These are phyloP conservation scores for Lysandra coridon DNA, from an alignment of 2,888 invertebrate species.

Conservation along the genomic window DNA sequence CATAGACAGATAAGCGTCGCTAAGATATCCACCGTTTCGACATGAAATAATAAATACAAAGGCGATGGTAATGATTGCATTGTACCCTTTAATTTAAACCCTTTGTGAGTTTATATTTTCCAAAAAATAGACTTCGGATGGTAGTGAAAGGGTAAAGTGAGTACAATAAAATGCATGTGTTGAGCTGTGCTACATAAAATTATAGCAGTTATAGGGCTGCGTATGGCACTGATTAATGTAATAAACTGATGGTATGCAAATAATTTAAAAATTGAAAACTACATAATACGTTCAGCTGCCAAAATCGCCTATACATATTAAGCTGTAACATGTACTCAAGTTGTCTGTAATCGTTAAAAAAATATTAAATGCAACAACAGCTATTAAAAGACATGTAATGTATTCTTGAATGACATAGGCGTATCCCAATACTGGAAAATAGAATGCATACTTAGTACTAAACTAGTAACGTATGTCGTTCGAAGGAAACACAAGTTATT, in stretches of 20 bases:
- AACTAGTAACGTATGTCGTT: neutral
- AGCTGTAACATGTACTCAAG: no score
- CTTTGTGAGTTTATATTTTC: neutral
- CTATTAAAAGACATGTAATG: neutral
- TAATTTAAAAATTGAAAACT: no score
- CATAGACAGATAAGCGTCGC: slow-evolving; percentile 7
- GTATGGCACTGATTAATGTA: no score
- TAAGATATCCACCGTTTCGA: neutral
- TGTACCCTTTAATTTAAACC: neutral
- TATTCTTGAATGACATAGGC: neutral
- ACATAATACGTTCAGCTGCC: no score
- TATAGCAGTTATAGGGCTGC: no score
- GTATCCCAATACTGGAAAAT: neutral
- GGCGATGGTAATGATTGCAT: neutral
- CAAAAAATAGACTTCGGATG: no score
- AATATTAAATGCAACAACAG: neutral
- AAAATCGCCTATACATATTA: no score
- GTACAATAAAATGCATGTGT: no score
- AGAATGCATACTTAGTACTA: neutral
- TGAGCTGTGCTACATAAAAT: no score
- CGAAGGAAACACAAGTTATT: neutral
- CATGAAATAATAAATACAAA: slow-evolving; percentile 9
- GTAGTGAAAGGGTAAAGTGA: no score
- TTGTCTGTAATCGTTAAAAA: no score
- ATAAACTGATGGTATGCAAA: no score